These are phyloP conservation scores for Prorops nasuta DNA, from an alignment of 1,140 invertebrate species.

Conservation along the genomic window DNA sequence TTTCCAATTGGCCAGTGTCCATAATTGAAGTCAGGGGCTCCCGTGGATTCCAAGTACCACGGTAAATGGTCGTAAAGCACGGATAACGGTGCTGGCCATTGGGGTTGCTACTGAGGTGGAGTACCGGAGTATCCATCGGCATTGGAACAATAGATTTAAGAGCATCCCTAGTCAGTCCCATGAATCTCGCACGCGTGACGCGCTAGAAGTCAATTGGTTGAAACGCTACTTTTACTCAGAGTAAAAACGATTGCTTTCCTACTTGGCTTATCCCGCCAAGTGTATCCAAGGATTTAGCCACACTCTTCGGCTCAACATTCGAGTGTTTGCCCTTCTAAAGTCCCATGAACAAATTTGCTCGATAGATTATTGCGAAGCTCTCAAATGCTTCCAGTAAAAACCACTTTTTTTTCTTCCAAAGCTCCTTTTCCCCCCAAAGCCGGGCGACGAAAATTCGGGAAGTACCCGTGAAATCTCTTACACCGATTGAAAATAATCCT, in stretches of 20 bases:
- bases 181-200: constrained; percentile 24
- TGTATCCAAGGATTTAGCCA: constrained; percentile 32
- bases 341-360: constrained; percentile 26
- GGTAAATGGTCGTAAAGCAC: constrained; percentile 29
- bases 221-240: neutral
- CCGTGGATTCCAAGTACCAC: constrained; percentile 13
- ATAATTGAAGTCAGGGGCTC: constrained; percentile 31
- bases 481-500: no score
- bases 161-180: constrained; percentile 8
- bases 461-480: no score
- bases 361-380: no score
- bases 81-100: neutral
- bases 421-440: no score
- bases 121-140: neutral
- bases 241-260: no score
- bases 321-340: constrained; percentile 25
- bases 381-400: no score
- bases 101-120: neutral
- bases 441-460: no score
- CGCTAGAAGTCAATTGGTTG: constrained; percentile 21
- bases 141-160: constrained; percentile 29
- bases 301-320: no score
- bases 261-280: constrained; percentile 17
- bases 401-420: no score
- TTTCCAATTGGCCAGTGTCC: constrained; percentile 40